phyloP scores from a whole-genome alignment of 2,797 vertebrate species.

The Gadopsis bispinosus region DNA sequence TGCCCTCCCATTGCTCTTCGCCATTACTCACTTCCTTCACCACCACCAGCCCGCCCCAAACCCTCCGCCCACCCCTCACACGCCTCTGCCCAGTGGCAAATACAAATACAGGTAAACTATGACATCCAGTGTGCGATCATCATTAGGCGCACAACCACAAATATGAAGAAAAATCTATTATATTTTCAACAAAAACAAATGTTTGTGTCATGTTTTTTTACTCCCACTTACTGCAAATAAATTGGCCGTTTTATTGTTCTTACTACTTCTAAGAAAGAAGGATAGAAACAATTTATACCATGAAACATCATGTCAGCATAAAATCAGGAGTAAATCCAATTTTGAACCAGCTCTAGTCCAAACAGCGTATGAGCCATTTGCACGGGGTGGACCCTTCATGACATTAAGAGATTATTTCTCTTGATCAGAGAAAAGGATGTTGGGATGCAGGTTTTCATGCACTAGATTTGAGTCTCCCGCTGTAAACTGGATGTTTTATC shows the following conservation, averaged over 20 bases:
- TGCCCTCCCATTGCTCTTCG: constrained; percentile 36
- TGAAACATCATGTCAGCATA: not conserved
- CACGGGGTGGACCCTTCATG: not conserved
- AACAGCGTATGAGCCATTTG: not conserved
- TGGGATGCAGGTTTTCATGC: constrained; percentile 36
- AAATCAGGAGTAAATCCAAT: not conserved
- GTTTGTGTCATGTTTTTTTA: not conserved
- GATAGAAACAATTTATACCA: not conserved
- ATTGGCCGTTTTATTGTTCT: not conserved
- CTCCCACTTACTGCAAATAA: not conserved
- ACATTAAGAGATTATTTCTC: not conserved
- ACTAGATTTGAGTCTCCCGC: constrained; percentile 39
- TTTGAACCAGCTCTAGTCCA: not conserved
- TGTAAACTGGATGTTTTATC: constrained; percentile 74
- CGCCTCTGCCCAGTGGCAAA: constrained; percentile 14
- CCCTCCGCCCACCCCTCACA: not conserved
- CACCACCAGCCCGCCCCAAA: not conserved
- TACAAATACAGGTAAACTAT: constrained; percentile 9
- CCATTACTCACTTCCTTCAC: constrained; percentile 35
- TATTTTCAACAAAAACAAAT: not conserved
- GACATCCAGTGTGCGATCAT: constrained; percentile 14
- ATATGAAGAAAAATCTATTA: not conserved
- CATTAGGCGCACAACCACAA: not conserved
- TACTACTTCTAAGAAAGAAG: not conserved
- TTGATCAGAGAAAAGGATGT: not conserved